Evolutionary conservation across 2,888 invertebrate genomes (phyloP).

Genomic region (Prosopocoilus inquinatus): DNA sequence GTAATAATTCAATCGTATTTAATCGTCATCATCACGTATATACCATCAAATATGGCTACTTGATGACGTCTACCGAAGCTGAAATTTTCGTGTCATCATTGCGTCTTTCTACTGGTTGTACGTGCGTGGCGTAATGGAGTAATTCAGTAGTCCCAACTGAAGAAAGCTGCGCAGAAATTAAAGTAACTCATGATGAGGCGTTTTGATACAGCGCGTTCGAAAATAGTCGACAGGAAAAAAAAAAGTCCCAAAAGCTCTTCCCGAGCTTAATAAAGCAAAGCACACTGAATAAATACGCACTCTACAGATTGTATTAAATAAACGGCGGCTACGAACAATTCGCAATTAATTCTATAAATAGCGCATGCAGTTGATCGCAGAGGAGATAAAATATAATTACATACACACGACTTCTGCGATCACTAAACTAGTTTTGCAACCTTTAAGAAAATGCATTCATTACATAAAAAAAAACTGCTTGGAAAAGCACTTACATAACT

Average conservation of each 20-base stretch:
- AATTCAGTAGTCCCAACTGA: no score
- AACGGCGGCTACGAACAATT: neutral
- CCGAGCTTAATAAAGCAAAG: neutral
- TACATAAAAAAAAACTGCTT: neutral
- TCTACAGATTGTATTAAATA: neutral
- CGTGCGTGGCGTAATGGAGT: no score
- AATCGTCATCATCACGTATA: slow-evolving; percentile 9
- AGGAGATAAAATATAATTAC: slow-evolving; percentile 1
- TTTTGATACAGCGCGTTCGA: no score
- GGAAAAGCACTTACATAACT: slow-evolving; percentile 4
- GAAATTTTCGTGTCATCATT: neutral
- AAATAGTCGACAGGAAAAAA: no score
- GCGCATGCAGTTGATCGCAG: slow-evolving; percentile 4
- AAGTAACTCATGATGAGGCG: no score
- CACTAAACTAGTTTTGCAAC: slow-evolving; percentile 3
- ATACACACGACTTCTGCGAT: neutral
- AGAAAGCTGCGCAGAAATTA: no score
- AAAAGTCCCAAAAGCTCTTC: no score
- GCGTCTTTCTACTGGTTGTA: no score
- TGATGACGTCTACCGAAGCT: slow-evolving; percentile 12
- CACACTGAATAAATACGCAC: neutral
- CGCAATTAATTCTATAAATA: slow-evolving; percentile 4
- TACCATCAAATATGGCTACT: slow-evolving; percentile 18
- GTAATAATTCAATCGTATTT: neutral
- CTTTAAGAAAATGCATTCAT: neutral